Percentiles rank a stretch among this genome's conserved stretches.
phyloP scores from a whole-genome alignment of 2,888 invertebrate genomes.

The Oasisia sp. region DNA sequence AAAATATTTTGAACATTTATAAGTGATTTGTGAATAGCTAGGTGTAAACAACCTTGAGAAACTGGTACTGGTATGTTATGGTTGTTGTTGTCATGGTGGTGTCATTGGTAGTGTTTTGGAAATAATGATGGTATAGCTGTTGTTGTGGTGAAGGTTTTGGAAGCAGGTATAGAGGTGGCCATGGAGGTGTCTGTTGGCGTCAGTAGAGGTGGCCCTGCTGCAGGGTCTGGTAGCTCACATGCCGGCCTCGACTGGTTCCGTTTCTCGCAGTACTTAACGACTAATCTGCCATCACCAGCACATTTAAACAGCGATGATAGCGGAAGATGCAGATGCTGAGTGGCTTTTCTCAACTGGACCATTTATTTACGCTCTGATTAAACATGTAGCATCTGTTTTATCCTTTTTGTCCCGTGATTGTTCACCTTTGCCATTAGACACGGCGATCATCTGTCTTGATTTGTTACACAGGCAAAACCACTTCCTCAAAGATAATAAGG shows the following conservation, averaged over 20 bases:
- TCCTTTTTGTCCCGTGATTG: neutral
- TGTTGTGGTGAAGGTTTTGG: neutral
- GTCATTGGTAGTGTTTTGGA: no score
- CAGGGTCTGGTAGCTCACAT: neutral
- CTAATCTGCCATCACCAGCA: slow-evolving; percentile 6
- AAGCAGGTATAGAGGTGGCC: neutral
- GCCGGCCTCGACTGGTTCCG: neutral
- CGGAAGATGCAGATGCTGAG: neutral
- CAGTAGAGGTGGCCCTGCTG: neutral
- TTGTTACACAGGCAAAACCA: neutral
- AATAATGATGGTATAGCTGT: neutral
- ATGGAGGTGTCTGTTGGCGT: neutral
- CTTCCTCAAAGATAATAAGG: neutral
- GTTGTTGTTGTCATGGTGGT: neutral
- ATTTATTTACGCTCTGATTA: neutral
- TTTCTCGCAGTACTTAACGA: neutral
- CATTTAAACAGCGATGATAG: slow-evolving; percentile 6
- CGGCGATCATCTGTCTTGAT: neutral
- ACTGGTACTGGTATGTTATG: neutral
- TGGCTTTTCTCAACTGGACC: neutral
- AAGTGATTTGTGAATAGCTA: no score
- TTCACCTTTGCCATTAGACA: neutral
- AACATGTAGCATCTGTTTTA: slow-evolving; percentile 1
- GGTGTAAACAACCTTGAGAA: neutral
- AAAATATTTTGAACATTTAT: no score